Evolutionary conservation across 1,140 invertebrate genomes (phyloP).

Genomic region (Panulirus ornatus): DNA sequence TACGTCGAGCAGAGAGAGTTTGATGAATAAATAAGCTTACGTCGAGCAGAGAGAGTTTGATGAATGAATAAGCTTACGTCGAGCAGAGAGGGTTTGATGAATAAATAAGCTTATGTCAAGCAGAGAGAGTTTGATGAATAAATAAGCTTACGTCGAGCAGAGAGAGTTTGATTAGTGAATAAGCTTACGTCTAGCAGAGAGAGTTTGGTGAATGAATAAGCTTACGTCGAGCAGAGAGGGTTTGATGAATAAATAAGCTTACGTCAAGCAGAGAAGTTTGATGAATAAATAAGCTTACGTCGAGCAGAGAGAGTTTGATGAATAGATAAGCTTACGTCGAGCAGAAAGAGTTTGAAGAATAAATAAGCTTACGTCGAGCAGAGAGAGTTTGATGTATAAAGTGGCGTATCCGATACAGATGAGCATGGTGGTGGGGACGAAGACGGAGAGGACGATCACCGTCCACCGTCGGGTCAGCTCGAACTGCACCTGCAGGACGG

Average conservation of each 20-base stretch:
- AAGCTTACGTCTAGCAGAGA: too few relatives aligned
- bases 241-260: neutral
- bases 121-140: too few relatives aligned
- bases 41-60: too few relatives aligned
- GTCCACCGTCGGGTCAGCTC: conserved; percentile 48
- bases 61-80: too few relatives aligned
- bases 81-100: too few relatives aligned
- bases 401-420: conserved; percentile 33
- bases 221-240: neutral
- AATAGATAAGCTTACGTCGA: neutral
- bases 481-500: conserved; percentile 32
- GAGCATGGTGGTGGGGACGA: conserved; percentile 53
- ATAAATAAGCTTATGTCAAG: too few relatives aligned
- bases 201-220: neutral
- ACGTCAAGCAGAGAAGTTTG: neutral
- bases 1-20: too few relatives aligned
- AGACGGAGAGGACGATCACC: conserved; percentile 48
- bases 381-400: conserved; percentile 19
- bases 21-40: too few relatives aligned
- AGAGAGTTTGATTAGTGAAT: too few relatives aligned
- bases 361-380: conserved; percentile 37
- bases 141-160: too few relatives aligned
- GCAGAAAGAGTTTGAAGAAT: too few relatives aligned
- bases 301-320: neutral
- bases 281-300: neutral